Percentiles rank a stretch among this genome's conserved stretches.
Conservation (phyloP, 2,888 invertebrate species). For the Xylophagus ater region DNA sequence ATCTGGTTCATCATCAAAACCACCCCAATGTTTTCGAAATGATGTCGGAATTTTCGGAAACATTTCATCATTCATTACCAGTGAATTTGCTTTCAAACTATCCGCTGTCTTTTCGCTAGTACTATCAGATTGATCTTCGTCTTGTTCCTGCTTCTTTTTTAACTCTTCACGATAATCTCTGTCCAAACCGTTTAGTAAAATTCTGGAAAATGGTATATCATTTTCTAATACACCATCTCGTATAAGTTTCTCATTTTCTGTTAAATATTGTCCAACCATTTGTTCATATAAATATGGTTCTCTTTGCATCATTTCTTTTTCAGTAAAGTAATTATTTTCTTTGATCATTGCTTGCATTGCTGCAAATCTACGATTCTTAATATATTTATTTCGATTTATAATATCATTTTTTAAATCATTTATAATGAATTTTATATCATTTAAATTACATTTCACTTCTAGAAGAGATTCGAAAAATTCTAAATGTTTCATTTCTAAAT, state of each 20-base stretch:
- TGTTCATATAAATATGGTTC: slow-evolving; percentile 86
- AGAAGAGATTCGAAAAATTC: slow-evolving; percentile 48
- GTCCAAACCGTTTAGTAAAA: slow-evolving; percentile 72
- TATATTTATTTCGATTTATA: slow-evolving; percentile 43
- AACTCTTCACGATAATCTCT: slow-evolving; percentile 53
- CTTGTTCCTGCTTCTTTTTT: slow-evolving; percentile 47
- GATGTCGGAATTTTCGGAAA: slow-evolving; percentile 28
- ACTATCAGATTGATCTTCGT: slow-evolving; percentile 26
- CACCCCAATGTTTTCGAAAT: slow-evolving; percentile 44
- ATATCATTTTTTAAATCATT: slow-evolving; percentile 48
- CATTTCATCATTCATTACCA: slow-evolving; percentile 27
- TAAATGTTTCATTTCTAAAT: slow-evolving; percentile 56
- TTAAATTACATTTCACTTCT: slow-evolving; percentile 32
- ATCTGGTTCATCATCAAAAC: slow-evolving; percentile 40
- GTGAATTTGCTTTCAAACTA: not conserved
- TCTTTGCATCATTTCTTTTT: slow-evolving; percentile 85
- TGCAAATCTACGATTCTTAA: slow-evolving; percentile 71
- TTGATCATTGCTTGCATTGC: slow-evolving; percentile 64
- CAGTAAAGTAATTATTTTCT: slow-evolving; percentile 69
- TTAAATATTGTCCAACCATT: slow-evolving; percentile 74
- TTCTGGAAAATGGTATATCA: slow-evolving; percentile 53
- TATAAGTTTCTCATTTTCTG: slow-evolving; percentile 58
- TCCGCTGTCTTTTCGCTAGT: slow-evolving; percentile 5
- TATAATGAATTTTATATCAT: slow-evolving; percentile 53
- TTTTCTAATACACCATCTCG: slow-evolving; percentile 49